Base-by-base conservation (phyloP, 1,140 invertebrate genomes). In the Coptotermes formosanus region DNA sequence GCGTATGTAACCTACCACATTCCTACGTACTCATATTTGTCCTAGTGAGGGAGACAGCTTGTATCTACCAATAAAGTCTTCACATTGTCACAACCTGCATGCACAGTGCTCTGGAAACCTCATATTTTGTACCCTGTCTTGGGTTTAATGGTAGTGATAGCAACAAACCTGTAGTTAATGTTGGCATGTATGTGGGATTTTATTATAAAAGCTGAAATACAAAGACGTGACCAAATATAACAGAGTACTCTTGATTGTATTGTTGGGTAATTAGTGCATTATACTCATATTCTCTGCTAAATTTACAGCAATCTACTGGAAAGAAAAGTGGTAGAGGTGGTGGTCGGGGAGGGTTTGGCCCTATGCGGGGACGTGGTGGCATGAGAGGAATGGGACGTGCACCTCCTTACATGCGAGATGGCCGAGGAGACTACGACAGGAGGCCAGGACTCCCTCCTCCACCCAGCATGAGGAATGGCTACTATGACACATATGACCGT, bases 401-500 rank as follows among this genome's bases (percentile, higher is more conserved):
- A 25, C 83, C 85, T 32, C 88, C 88, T 0, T 88, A 88, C 82
- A 85, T 85, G 85, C 48, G 87, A 69, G 85, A 86, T 84, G 87
- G 87, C 52, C 84, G 88, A 82, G 88, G 88, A 48, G 88, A 87
- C 32, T 87, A 87, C 21, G 88, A 88, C 23, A 55, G 85, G 21
- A 75, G 86, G n/a, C 81, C 85, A 7, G 88, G 88, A 44, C 87
- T 88, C 69, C 88, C 88, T 55, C 87, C 88, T 83, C 87, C 89
- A 82, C 87, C 87, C n/a, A 86, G 88, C 44, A 88, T 88, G 88
- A 87, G 88, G 84, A 89, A 89, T 86, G 88, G 88, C 43, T 89
- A 88, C 85, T 89, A 89, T 82, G 88, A 89, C 59, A 88, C 87
- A 55, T 89, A 89, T 43, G 88, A 89, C 83, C 85, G 88, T 19